These are phyloP conservation scores for Aphaenogaster floridana DNA, from an alignment of 1,140 invertebrate species.

Conservation along the genomic window DNA sequence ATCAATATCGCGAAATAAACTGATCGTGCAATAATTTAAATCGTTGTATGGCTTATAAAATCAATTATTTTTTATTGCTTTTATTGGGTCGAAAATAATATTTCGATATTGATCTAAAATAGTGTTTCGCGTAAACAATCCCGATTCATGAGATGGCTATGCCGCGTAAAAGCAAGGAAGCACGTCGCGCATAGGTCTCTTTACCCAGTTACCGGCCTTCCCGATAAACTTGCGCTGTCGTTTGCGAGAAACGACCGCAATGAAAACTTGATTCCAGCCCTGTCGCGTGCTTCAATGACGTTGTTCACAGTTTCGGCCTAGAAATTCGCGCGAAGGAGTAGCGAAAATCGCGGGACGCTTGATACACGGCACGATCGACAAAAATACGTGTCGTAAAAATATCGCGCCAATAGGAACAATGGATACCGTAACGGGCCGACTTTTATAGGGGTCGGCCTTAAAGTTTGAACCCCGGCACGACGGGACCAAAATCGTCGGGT, in stretches of 20 bases:
- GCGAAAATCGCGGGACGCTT: neutral
- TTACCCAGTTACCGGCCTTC: slow-evolving; percentile 42
- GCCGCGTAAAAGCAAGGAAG: slow-evolving; percentile 14
- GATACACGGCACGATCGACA: neutral
- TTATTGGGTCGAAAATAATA: neutral
- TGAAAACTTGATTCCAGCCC: slow-evolving; percentile 54
- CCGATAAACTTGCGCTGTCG: slow-evolving; percentile 47
- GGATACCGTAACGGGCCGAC: neutral
- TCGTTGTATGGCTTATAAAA: slow-evolving; percentile 2
- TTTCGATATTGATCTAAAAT: neutral
- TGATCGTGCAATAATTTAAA: neutral
- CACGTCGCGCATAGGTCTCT: slow-evolving; percentile 39
- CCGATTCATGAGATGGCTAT: slow-evolving; percentile 22
- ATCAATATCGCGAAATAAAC: neutral
- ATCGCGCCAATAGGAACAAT: slow-evolving; percentile 24
- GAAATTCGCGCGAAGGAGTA: neutral
- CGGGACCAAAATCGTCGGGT: slow-evolving; percentile 26
- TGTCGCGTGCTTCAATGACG: slow-evolving; percentile 26
- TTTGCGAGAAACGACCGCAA: slow-evolving; percentile 49
- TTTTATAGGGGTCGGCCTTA: slow-evolving; percentile 33
- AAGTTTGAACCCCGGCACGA: slow-evolving; percentile 18
- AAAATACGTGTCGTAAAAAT: slow-evolving; percentile 50
- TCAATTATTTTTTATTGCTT: slow-evolving; percentile 12
- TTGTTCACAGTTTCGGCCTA: neutral
- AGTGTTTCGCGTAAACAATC: slow-evolving; percentile 34